A percentile compares a stretch with the other conserved stretches of the same genome.
Evolutionary conservation across 1,140 invertebrate species (phyloP).

Genomic region (Asobara japonica): DNA sequence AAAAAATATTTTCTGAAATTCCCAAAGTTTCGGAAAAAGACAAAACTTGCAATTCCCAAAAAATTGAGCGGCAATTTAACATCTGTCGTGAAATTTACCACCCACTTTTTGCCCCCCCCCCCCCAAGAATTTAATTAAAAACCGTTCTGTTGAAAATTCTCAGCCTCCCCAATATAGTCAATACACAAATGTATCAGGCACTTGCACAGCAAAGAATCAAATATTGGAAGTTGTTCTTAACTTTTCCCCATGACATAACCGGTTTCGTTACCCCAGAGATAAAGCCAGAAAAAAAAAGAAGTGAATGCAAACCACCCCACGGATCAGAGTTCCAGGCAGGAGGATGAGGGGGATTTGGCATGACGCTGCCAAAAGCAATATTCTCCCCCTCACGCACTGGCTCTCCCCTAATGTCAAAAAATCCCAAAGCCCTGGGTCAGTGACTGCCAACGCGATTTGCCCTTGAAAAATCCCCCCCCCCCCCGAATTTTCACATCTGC

Average conservation of each 20-base stretch:
- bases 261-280: slow-evolving; percentile 15
- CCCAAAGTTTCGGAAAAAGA: too few species aligned
- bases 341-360: background rate
- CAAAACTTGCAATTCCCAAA: too few species aligned
- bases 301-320: slow-evolving; percentile 21
- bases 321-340: slow-evolving; percentile 27
- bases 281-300: too few species aligned
- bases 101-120: too few species aligned
- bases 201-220: slow-evolving; percentile 1
- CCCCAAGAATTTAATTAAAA: too few species aligned
- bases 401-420: background rate
- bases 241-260: slow-evolving; percentile 11
- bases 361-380: background rate
- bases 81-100: too few species aligned
- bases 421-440: slow-evolving; percentile 27
- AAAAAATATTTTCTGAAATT: too few species aligned
- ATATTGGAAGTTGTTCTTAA: slow-evolving; percentile 31
- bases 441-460: slow-evolving; percentile 26
- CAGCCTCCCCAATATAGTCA: too few species aligned
- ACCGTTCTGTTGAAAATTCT: too few species aligned
- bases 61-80: too few species aligned
- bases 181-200: too few species aligned
- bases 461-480: background rate
- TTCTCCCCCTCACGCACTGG: background rate
- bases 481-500: background rate